These are phyloP conservation scores for Branchipolynoe longqiensis DNA, from an alignment of 2,888 invertebrate genomes.

Conservation along the genomic window DNA sequence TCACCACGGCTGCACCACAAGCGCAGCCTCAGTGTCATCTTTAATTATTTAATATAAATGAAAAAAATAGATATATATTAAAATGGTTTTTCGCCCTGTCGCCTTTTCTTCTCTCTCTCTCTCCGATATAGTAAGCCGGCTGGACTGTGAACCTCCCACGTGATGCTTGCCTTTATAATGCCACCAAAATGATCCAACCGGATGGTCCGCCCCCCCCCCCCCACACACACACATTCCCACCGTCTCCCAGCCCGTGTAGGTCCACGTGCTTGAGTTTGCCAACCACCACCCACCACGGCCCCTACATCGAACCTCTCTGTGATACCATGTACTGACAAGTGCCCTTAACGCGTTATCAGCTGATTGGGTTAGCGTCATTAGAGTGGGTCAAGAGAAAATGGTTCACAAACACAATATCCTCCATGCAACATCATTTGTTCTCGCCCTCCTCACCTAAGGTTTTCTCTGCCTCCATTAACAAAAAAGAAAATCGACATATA, in stretches of 20 bases:
- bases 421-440: too few species aligned
- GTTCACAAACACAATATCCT: too few species aligned
- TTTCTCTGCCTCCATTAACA: too few species aligned
- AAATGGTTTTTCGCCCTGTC: too few species aligned
- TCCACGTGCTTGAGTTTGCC: slow-evolving; percentile 45
- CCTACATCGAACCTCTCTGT: slow-evolving; percentile 22
- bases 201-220: too few species aligned
- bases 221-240: too few species aligned
- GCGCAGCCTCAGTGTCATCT: too few species aligned
- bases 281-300: slow-evolving; percentile 48
- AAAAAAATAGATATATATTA: too few species aligned
- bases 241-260: slow-evolving; percentile 49
- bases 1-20: slow-evolving; percentile 2
- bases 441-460: too few species aligned
- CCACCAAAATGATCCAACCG: slow-evolving; percentile 32
- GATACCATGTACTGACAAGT: slow-evolving; percentile 54
- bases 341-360: slow-evolving; percentile 53
- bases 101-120: slow-evolving; percentile 43
- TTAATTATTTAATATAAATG: slow-evolving; percentile 50
- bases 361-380: slow-evolving; percentile 40
- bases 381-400: slow-evolving; percentile 50
- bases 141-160: slow-evolving; percentile 45
- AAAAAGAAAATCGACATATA: too few species aligned
- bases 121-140: slow-evolving; percentile 41
- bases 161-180: slow-evolving; percentile 9